These are phyloP conservation scores for Acromyrmex echinatior DNA, from an alignment of 1,140 invertebrate genomes.

Conservation along the genomic window DNA sequence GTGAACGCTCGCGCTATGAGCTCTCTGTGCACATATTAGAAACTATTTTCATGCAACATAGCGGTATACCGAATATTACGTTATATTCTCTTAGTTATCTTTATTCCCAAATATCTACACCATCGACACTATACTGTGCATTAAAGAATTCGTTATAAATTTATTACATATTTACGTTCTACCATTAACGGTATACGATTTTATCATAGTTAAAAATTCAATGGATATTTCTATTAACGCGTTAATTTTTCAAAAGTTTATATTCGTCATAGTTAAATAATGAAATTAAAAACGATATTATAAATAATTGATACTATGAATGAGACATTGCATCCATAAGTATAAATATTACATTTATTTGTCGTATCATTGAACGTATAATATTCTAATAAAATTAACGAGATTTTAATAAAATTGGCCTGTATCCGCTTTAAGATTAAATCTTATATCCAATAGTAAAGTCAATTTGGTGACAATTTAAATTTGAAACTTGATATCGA, in stretches of 20 bases:
- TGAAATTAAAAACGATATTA: not conserved
- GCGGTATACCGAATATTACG: constrained; percentile 36
- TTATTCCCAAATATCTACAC: not conserved
- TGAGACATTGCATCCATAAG: not conserved
- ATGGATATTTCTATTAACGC: not conserved
- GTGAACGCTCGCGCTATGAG: constrained; percentile 30
- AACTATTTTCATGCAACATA: constrained; percentile 33
- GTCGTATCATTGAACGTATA: not conserved
- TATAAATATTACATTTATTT: constrained; percentile 5
- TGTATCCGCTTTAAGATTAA: not conserved
- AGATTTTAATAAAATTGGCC: not conserved
- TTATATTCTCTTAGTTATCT: constrained; percentile 34
- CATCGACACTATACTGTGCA: not conserved
- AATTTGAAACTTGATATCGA: not conserved
- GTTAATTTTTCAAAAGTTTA: constrained; percentile 1
- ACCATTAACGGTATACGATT: not conserved
- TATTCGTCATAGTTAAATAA: not conserved
- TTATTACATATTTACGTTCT: not conserved
- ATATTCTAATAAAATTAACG: not conserved
- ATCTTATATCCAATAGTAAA: not conserved
- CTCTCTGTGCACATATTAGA: constrained; percentile 55
- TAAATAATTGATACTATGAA: not conserved
- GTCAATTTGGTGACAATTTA: not conserved
- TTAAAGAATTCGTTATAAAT: not conserved
- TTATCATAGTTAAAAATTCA: not conserved